A percentile compares a stretch with the other conserved stretches of the same genome.
Evolutionary conservation across 2,113 vertebrate species (phyloP).

Genomic region (Amphiprion ocellaris): DNA sequence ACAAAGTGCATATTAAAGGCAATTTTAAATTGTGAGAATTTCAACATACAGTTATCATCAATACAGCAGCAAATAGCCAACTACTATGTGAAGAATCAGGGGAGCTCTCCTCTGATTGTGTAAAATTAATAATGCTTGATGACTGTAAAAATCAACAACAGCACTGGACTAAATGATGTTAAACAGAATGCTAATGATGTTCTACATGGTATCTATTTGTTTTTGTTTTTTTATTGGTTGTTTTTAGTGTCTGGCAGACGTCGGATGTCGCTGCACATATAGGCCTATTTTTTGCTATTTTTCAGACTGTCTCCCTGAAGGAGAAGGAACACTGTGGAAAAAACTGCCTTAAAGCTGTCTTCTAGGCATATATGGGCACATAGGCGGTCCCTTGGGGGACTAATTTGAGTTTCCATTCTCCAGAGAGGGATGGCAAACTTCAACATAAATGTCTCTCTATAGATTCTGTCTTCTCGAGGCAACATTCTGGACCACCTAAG

Average conservation of each 20-base stretch:
- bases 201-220: not conserved
- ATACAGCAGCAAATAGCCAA: too few species aligned
- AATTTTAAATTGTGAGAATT: too few species aligned
- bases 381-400: constrained; percentile 43
- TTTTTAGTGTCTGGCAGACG: constrained; percentile 8
- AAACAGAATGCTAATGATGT: not conserved
- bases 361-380: constrained; percentile 44
- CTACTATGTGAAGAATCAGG: too few species aligned
- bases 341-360: constrained; percentile 35
- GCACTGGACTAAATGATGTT: too few species aligned
- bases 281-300: constrained; percentile 35
- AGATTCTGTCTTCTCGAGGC: constrained; percentile 43
- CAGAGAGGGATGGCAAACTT: constrained; percentile 42
- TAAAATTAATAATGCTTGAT: too few species aligned
- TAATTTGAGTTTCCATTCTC: constrained; percentile 53
- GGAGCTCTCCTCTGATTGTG: too few species aligned
- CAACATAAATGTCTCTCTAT: constrained; percentile 23
- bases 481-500: constrained; percentile 33
- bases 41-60: too few species aligned
- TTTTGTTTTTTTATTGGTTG: too few species aligned
- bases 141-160: too few species aligned
- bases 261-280: constrained; percentile 41
- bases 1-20: too few species aligned
- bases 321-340: constrained; percentile 16
- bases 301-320: constrained; percentile 31